Evolutionary conservation across 2,888 invertebrate species (phyloP), one percentile per base, ranked within the genome.

Genomic region (Drosophila dives): DNA sequence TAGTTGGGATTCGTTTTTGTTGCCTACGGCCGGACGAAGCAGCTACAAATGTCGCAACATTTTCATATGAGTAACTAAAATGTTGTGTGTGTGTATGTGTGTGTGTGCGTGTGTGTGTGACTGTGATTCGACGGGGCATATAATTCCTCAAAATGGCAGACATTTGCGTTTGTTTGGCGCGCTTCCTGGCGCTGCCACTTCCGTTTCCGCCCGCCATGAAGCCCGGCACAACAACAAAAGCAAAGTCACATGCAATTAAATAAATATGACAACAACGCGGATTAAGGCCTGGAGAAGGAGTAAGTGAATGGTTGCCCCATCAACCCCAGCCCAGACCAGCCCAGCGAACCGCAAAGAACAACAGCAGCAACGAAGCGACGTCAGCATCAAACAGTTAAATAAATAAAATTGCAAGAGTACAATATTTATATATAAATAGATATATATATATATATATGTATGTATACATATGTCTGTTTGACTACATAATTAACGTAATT

Each of bases 161-260:
- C 89, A 87, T 87, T 87, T 89, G 89, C 83, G 89, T 89, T 86
- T 87, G 89, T 81, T 83, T 86, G 87, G 88, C 77, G 83, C 89
- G 83, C 83, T 89, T 87, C 86, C 86, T 86, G 86, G 81, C 89
- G 87, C 89, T 85, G 87, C 89, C 89, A 89, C 82, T 82, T 86
- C 89, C 86, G 89, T 56, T 86, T 89, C 86, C 86, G 89, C 54
- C 74, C 60, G 65, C 74, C 72, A 70, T 34, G 64, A 36, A 65
- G 75, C 65, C 63, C 48, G 51, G 59, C 48, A 50, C 73, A 65
- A 75, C 79, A 86, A 79, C 32, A 56, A 61, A 68, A 69, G 77
- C 79, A 88, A 83, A 82, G 82, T 82, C 89, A 75, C 80, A 80
- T 86, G 86, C 89, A 86, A 86, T 88, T 86, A 88, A 88, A 86